Evolutionary conservation across 2,113 vertebrate genomes (phyloP).

Genomic region (Zeus faber): DNA sequence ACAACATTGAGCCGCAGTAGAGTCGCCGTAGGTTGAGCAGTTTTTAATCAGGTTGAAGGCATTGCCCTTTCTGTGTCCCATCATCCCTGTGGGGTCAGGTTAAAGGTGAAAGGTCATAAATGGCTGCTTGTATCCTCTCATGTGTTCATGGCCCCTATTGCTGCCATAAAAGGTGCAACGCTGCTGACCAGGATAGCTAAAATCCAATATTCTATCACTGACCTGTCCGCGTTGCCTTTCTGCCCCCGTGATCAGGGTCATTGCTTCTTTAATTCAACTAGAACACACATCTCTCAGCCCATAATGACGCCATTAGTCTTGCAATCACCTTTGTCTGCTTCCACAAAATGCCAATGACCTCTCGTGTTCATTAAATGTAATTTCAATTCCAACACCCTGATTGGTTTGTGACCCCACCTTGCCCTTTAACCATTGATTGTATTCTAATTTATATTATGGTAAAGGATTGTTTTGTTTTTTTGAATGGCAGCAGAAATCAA

Average conservation of each 20-base stretch:
- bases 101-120: slow-evolving; percentile 78
- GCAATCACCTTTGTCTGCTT: slow-evolving; percentile 56
- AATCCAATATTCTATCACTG: slow-evolving; percentile 75
- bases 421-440: too few relatives aligned
- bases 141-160: slow-evolving; percentile 62
- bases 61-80: slow-evolving; percentile 20
- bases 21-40: slow-evolving; percentile 10
- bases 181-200: slow-evolving; percentile 64
- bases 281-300: slow-evolving; percentile 56
- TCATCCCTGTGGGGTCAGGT: slow-evolving; percentile 63
- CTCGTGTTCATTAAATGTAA: slow-evolving; percentile 28
- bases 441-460: too few relatives aligned
- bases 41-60: slow-evolving; percentile 38
- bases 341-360: slow-evolving; percentile 48
- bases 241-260: slow-evolving; percentile 70
- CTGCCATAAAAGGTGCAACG: slow-evolving; percentile 73
- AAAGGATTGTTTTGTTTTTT: slow-evolving; percentile 21
- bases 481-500: neutral
- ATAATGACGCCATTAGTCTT: slow-evolving; percentile 71
- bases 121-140: slow-evolving; percentile 78
- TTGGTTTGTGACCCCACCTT: too few relatives aligned
- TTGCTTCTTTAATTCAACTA: slow-evolving; percentile 74
- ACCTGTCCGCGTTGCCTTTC: slow-evolving; percentile 55
- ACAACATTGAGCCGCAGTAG: neutral
- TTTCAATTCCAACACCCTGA: slow-evolving; percentile 27